Conservation (phyloP, 2,797 vertebrate species). For the Rhynchonycteris naso region DNA sequence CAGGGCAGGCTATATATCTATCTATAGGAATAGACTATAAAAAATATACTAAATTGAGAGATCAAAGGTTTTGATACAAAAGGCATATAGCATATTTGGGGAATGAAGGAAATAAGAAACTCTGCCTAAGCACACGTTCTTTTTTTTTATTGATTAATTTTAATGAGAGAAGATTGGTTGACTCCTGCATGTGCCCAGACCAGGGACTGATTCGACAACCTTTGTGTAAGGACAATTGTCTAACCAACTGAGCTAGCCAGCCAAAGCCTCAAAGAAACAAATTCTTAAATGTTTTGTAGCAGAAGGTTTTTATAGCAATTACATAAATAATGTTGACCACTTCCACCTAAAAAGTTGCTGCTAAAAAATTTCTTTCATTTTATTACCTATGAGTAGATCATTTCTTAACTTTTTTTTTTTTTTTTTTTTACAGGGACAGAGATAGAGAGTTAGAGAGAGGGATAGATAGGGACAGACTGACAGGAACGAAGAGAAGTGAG, state of each 20-base stretch:
- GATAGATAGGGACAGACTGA: no score
- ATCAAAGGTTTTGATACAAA: not conserved
- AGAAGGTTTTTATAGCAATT: not conserved
- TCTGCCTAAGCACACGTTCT: not conserved
- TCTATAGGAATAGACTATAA: not conserved
- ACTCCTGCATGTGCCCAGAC: no score
- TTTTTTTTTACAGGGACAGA: no score
- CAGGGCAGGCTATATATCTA: not conserved
- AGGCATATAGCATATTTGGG: not conserved
- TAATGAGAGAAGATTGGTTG: no score
- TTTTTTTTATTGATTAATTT: no score
- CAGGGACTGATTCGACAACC: no score
- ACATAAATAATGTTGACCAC: not conserved
- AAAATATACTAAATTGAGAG: not conserved
- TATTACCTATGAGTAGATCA: not conserved
- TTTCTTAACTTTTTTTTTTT: no score
- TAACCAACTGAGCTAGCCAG: no score
- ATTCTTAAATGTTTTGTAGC: not conserved
- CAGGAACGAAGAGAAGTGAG: no score
- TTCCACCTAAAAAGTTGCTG: not conserved
- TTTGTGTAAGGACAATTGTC: no score
- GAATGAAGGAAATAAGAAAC: conserved; percentile 1
- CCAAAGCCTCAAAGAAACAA: no score
- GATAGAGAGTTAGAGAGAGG: no score
- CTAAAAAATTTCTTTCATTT: not conserved